phyloP scores from a whole-genome alignment of 92 coral and sea anemone species.

The Siderastrea radians region DNA sequence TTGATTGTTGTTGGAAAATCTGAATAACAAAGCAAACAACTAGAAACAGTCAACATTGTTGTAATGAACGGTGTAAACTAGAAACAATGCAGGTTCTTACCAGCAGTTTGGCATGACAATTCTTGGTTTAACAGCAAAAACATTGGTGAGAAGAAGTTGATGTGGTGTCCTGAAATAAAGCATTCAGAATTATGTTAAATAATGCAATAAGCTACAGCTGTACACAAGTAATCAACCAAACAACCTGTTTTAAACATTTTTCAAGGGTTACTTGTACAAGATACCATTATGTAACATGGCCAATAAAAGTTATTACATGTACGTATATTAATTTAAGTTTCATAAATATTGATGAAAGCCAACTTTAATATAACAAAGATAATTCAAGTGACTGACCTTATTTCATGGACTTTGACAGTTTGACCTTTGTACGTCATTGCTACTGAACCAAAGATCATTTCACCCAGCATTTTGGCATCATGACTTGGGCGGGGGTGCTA shows the following conservation, averaged over 20 bases:
- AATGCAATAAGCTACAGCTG: not conserved
- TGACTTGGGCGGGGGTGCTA: slow-evolving; percentile 85
- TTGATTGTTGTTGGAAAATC: not conserved
- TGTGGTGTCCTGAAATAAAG: slow-evolving; percentile 82
- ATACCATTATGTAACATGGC: no score
- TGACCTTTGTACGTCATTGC: slow-evolving; percentile 99
- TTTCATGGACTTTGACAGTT: slow-evolving; percentile 94
- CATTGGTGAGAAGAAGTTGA: slow-evolving; percentile 90
- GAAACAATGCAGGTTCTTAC: slow-evolving; percentile 40
- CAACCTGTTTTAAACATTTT: no score
- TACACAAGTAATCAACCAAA: not conserved
- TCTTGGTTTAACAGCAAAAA: slow-evolving; percentile 90
- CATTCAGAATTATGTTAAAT: not conserved
- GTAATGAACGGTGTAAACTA: not conserved
- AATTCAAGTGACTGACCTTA: slow-evolving; percentile 67
- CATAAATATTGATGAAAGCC: no score
- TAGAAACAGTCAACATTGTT: not conserved
- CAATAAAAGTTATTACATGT: no score
- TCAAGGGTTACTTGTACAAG: no score
- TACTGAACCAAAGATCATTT: slow-evolving; percentile 99
- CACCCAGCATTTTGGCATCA: slow-evolving; percentile 95
- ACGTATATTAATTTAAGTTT: no score
- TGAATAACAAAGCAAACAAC: not conserved
- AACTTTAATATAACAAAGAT: not conserved
- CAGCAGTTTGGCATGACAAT: slow-evolving; percentile 74